Percentiles rank a stretch among this genome's conserved stretches.
Evolutionary conservation across 2,797 vertebrate genomes (phyloP).

Genomic region (Pseudocheirus occidentalis): DNA sequence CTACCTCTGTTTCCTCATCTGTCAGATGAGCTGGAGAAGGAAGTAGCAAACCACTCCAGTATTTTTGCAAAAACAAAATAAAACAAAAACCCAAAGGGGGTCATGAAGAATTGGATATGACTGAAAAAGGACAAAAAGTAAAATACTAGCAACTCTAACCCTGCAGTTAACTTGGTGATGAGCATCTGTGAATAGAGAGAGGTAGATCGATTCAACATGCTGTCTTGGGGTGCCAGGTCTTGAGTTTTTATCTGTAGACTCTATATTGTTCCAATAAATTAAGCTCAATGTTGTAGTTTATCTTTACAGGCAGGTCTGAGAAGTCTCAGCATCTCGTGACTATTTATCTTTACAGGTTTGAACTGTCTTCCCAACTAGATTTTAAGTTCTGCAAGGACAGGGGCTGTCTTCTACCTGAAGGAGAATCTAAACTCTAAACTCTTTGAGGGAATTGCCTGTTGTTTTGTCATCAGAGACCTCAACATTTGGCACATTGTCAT

Average conservation of each 20-base stretch:
- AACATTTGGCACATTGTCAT: no score
- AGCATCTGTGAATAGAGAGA: background rate
- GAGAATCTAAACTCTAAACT: background rate
- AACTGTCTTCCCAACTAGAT: background rate
- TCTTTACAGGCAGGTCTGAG: background rate
- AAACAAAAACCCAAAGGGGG: background rate
- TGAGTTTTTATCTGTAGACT: background rate
- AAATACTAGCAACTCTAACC: background rate
- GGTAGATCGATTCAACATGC: background rate
- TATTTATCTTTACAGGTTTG: background rate
- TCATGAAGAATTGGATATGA: background rate
- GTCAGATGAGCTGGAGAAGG: background rate
- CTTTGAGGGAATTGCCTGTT: background rate
- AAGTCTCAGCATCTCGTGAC: background rate
- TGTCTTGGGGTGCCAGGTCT: background rate
- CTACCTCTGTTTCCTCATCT: background rate
- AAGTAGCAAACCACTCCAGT: background rate
- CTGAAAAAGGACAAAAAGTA: background rate
- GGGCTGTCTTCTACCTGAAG: background rate
- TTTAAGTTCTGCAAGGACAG: background rate
- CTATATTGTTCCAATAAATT: background rate
- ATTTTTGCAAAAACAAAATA: background rate
- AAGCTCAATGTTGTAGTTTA: background rate
- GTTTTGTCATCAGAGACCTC: background rate
- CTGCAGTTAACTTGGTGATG: background rate